Evolutionary conservation across 2,113 vertebrate genomes (phyloP).

Genomic region (Ameiurus melas): DNA sequence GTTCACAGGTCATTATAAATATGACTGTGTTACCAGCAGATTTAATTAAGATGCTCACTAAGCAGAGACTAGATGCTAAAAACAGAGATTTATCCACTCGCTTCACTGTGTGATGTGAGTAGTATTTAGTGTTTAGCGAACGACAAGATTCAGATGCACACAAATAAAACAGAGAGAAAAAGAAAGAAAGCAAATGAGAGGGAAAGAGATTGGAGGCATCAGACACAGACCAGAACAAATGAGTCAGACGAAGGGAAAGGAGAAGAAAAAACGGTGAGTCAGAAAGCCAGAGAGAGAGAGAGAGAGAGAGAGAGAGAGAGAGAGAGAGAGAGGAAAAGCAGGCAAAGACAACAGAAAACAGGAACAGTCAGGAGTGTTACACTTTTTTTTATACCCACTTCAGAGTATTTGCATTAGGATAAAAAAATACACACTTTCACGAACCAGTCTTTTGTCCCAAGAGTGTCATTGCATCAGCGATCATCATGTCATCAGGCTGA

Average conservation of each 20-base stretch:
- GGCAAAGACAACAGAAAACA: not conserved
- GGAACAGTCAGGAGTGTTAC: not conserved
- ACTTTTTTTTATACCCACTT: constrained; percentile 29
- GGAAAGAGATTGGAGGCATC: not conserved
- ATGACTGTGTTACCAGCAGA: not conserved
- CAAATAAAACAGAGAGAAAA: constrained; percentile 17
- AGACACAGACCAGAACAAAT: constrained; percentile 42
- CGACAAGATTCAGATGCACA: not conserved
- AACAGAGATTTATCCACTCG: not conserved
- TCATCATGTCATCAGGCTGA: constrained; percentile 27
- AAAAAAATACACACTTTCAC: not conserved
- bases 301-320: not conserved
- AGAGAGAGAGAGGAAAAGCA: not conserved
- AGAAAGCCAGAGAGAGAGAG: constrained; percentile 30
- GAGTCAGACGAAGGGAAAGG: constrained; percentile 23
- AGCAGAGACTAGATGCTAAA: not conserved
- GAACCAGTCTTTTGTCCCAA: constrained; percentile 2
- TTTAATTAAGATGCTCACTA: not conserved
- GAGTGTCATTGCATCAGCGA: constrained; percentile 17
- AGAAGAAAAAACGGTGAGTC: constrained; percentile 26
- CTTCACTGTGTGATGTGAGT: not conserved
- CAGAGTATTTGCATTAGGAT: not conserved
- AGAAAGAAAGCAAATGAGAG: constrained; percentile 1
- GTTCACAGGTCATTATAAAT: not conserved
- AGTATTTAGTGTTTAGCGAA: not conserved